A percentile compares a stretch with the other conserved stretches of the same genome.
phyloP scores from a whole-genome alignment of 1,140 invertebrate genomes.

The Hesperophylax magnus region DNA sequence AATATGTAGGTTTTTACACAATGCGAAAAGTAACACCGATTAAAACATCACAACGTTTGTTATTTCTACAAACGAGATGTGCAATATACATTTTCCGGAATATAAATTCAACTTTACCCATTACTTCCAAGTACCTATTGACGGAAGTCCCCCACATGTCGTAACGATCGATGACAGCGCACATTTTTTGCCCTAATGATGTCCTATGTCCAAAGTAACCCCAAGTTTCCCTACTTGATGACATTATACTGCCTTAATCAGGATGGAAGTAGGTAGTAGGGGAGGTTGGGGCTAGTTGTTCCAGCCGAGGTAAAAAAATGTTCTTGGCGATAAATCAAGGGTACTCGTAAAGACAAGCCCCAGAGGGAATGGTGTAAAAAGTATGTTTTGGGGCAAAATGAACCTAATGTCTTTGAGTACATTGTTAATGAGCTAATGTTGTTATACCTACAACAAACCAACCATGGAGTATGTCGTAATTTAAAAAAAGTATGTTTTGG shows the following conservation, averaged over 20 bases:
- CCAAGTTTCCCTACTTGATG: neutral
- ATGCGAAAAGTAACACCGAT: too few relatives aligned
- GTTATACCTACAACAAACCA: too few relatives aligned
- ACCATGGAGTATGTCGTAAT: too few relatives aligned
- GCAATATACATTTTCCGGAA: too few relatives aligned
- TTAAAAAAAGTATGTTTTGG: neutral
- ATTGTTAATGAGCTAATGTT: neutral
- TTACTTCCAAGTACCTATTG: too few relatives aligned
- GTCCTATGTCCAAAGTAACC: neutral
- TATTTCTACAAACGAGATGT: too few relatives aligned
- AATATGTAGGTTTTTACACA: too few relatives aligned
- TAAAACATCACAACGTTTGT: too few relatives aligned
- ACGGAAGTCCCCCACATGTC: neutral
- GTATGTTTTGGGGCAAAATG: neutral
- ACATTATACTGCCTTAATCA: conserved; percentile 13
- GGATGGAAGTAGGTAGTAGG: neutral
- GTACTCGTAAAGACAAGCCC: neutral
- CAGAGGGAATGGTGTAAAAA: neutral
- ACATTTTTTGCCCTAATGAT: conserved; percentile 18
- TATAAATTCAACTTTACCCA: too few relatives aligned
- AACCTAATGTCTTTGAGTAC: conserved; percentile 4
- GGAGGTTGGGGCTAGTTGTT: neutral
- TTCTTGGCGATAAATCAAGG: conserved; percentile 13
- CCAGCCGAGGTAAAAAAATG: neutral
- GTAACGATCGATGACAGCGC: conserved; percentile 6